Evolutionary conservation across 2,797 vertebrate genomes (phyloP).

Genomic region (Macropodus opercularis): DNA sequence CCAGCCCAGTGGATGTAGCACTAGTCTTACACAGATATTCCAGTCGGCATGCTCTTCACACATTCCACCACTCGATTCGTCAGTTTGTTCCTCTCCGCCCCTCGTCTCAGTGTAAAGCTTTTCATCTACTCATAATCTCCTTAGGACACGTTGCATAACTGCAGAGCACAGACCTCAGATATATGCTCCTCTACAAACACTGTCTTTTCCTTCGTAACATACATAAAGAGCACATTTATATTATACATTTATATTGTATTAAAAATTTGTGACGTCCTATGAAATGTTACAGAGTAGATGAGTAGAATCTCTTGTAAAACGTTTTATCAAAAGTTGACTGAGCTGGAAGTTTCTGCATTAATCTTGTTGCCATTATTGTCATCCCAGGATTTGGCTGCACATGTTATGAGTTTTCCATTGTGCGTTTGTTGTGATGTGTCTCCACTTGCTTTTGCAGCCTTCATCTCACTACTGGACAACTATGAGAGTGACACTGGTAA

Average conservation of each 20-base stretch:
- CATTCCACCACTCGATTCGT: not conserved
- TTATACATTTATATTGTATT: too few relatives aligned
- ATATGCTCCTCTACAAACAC: slow-evolving; percentile 22
- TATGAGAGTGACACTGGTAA: slow-evolving; percentile 84
- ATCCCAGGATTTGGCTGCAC: not conserved
- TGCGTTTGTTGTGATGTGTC: not conserved
- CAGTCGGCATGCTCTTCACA: not conserved
- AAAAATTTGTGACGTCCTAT: not conserved
- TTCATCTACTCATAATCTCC: slow-evolving; percentile 60
- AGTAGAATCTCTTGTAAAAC: not conserved
- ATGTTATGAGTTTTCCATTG: not conserved
- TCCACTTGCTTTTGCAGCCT: slow-evolving; percentile 70
- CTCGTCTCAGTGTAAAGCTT: slow-evolving; percentile 42
- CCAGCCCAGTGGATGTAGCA: not conserved
- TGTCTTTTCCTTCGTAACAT: slow-evolving; percentile 2
- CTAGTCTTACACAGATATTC: slow-evolving; percentile 9
- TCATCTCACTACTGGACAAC: slow-evolving; percentile 87
- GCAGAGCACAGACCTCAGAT: slow-evolving; percentile 11
- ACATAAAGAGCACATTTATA: not conserved
- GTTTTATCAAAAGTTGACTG: not conserved
- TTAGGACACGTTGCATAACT: slow-evolving; percentile 67
- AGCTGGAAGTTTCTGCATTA: slow-evolving; percentile 1
- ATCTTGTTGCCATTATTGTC: not conserved
- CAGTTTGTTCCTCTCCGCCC: slow-evolving; percentile 16
- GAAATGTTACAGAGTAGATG: not conserved